A percentile compares a stretch with the other conserved stretches of the same genome.
Conservation (phyloP, 2,797 vertebrate genomes). For the Gouania willdenowi region DNA sequence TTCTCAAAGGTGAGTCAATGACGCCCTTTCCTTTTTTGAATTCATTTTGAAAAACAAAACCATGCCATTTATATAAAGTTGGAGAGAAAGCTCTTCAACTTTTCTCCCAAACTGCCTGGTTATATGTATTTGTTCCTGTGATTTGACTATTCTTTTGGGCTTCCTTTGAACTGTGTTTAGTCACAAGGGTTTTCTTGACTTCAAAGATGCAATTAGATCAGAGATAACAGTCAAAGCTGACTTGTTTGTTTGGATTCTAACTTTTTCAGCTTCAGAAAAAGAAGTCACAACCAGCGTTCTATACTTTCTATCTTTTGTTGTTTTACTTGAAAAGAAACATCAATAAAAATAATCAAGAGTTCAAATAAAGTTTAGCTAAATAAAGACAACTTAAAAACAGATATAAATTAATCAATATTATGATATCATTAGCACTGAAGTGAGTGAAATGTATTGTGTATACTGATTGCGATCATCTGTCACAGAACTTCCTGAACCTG, state of each 20-base stretch:
- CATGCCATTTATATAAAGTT: background rate
- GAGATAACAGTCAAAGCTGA: background rate
- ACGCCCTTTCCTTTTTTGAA: background rate
- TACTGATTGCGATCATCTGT: constrained; percentile 19
- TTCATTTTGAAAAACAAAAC: background rate
- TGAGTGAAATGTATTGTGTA: too few relatives aligned
- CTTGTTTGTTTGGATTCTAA: constrained; percentile 9
- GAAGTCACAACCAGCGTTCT: background rate
- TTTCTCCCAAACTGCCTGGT: background rate
- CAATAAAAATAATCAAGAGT: too few relatives aligned
- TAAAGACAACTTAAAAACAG: too few relatives aligned
- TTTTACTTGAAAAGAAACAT: too few relatives aligned
- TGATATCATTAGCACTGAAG: too few relatives aligned
- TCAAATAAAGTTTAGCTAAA: background rate
- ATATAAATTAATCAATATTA: too few relatives aligned
- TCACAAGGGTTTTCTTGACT: background rate
- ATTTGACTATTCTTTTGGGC: constrained; percentile 2
- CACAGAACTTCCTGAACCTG: constrained; percentile 72
- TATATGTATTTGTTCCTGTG: too few relatives aligned
- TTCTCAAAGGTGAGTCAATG: constrained; percentile 62
- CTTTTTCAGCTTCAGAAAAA: background rate
- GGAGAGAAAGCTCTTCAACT: background rate
- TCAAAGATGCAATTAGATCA: constrained; percentile 7
- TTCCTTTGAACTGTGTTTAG: background rate
- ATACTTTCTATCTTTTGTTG: background rate